phyloP scores from a whole-genome alignment of 1,140 invertebrate genomes.

The Drosophila trapezifrons region DNA sequence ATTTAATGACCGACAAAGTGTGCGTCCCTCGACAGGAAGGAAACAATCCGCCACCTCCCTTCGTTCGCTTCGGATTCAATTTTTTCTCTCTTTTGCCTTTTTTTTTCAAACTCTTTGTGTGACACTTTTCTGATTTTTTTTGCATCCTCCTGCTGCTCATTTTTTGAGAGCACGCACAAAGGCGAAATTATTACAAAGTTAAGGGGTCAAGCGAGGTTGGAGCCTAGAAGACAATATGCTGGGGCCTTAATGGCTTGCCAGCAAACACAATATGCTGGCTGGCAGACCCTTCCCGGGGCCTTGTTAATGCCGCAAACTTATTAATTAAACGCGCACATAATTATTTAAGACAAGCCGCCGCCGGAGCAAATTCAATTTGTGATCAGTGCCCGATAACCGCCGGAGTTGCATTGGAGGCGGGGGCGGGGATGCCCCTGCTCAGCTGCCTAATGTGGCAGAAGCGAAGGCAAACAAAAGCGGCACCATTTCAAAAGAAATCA shows the following conservation, averaged over 20 bases:
- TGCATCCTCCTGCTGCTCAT: constrained; percentile 36
- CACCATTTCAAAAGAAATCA: constrained; percentile 70
- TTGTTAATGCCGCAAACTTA: constrained; percentile 61
- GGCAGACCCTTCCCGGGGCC: constrained; percentile 52
- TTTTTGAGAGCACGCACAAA: constrained; percentile 44
- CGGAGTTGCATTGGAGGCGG: constrained; percentile 17
- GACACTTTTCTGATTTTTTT: constrained; percentile 36
- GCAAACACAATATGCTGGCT: constrained; percentile 27
- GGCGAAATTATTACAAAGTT: constrained; percentile 57
- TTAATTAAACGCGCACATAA: constrained; percentile 76
- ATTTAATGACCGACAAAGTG: constrained; percentile 74
- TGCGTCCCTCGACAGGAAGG: constrained; percentile 53
- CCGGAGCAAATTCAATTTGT: constrained; percentile 64
- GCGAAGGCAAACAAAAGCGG: constrained; percentile 60
- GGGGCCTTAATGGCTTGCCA: constrained; percentile 41
- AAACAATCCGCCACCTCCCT: constrained; percentile 26
- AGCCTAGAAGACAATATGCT: constrained; percentile 50
- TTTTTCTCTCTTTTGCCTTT: constrained; percentile 4
- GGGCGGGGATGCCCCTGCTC: constrained; percentile 12
- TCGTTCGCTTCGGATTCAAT: neutral
- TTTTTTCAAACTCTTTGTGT: constrained; percentile 51
- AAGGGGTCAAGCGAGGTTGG: constrained; percentile 52
- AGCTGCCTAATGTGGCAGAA: constrained; percentile 68
- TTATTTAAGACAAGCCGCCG: constrained; percentile 60
- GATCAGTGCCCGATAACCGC: constrained; percentile 53